phyloP scores from a whole-genome alignment of 2,888 invertebrate species.

The Alloplasta piceator region DNA sequence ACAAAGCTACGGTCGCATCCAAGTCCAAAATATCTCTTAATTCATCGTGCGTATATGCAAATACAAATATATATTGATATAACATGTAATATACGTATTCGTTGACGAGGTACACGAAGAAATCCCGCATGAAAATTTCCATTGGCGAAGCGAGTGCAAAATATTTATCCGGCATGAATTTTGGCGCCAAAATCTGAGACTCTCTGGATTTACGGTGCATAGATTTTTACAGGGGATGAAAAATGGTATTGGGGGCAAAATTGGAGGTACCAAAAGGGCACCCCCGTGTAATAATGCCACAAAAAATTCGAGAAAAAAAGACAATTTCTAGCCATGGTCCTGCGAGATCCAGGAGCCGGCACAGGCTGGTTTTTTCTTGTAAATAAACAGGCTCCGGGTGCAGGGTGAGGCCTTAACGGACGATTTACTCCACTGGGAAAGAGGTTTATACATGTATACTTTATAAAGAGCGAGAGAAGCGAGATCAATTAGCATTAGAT shows the following conservation, averaged over 20 bases:
- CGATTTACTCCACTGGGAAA: slow-evolving; percentile 38
- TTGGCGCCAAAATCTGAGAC: no score
- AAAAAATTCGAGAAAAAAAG: slow-evolving; percentile 11
- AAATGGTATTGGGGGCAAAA: no score
- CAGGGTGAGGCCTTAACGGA: slow-evolving; percentile 46
- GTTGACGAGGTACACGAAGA: neutral
- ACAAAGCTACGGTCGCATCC: slow-evolving; percentile 51
- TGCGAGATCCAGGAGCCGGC: slow-evolving; percentile 49
- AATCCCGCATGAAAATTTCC: no score
- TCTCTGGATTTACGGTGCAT: no score
- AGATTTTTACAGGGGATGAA: no score
- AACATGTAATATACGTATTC: slow-evolving; percentile 28
- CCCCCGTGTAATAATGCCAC: no score
- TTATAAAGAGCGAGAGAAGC: slow-evolving; percentile 4
- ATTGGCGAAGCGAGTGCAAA: no score
- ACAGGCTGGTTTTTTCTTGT: slow-evolving; percentile 56
- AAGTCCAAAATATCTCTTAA: slow-evolving; percentile 50
- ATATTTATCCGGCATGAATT: no score
- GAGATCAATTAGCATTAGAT: slow-evolving; percentile 55
- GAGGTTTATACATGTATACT: neutral
- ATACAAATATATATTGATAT: slow-evolving; percentile 31
- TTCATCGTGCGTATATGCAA: slow-evolving; percentile 11
- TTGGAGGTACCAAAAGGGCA: no score
- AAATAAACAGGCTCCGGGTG: slow-evolving; percentile 49
- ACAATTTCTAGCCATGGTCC: slow-evolving; percentile 28